Evolutionary conservation across 2,113 vertebrate species (phyloP), one percentile per base, ranked within the genome.

Genomic region (Nycticorax nycticorax): DNA sequence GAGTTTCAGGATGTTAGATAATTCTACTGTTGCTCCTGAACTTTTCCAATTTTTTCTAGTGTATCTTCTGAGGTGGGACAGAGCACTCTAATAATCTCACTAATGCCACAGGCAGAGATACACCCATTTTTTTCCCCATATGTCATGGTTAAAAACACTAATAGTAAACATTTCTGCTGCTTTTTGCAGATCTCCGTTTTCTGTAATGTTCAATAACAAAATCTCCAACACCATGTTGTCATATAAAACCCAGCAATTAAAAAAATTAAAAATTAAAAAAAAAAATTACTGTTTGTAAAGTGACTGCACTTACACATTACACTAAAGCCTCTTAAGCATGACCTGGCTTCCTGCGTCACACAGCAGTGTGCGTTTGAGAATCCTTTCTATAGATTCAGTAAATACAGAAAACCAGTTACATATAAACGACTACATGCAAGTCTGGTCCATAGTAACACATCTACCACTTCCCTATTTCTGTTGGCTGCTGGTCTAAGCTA

Each of bases 101-200:
- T n/a, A 69, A 37, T 50, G 28, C 2, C 24, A 20, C 4, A n/a
- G 8, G 5, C 43, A 64, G 47, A 74, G 21, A 35, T 47, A 71
- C 7, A 30, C 2, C 9, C 6, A 27, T 9, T 62, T 22, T 22
- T 32, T 27, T 2, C 3, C 7, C 10, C 4, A 7, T 2, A 7
- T 23, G 45, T 37, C 18, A 32, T 19, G 8, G 21, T 62, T 86
- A 60, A 83, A 88, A 93, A 6, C 8, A 66, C 12, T 39, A 45
- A 60, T 6, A 53, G 21, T 35, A 67, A 72, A 55, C 88, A 91
- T 50, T 88, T 77, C 41, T 88, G 10, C 32, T 60, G 8, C 22
- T 66, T 15, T 80, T 89, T 66, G 28, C 8, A 71, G 45, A 79
- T 48, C 28, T 85, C 6, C 4, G 16, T 76, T 82, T 24, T 76